Conservation (phyloP, 2,888 invertebrate genomes). For the Tethea ocularis region DNA sequence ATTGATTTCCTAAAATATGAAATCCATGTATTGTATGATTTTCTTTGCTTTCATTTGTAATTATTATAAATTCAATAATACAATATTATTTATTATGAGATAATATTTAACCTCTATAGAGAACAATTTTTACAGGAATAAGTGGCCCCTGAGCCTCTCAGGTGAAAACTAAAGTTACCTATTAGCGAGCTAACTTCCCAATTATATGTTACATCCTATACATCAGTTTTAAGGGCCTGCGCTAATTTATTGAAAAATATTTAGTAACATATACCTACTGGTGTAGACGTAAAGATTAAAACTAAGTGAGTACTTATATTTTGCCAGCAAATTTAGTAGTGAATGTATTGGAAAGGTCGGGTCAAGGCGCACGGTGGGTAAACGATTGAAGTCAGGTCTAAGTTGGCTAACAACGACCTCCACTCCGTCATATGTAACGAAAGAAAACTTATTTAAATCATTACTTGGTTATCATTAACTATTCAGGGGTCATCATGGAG, state of each 20-base stretch:
- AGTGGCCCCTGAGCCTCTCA: too few species aligned
- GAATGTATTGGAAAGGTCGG: constrained; percentile 62
- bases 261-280: neutral
- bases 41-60: too few species aligned
- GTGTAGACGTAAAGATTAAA: too few species aligned
- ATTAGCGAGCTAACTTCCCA: too few species aligned
- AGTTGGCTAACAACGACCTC: constrained; percentile 45
- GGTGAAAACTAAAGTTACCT: too few species aligned
- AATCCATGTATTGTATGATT: too few species aligned
- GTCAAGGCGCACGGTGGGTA: constrained; percentile 45
- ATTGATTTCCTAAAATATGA: too few species aligned
- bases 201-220: too few species aligned
- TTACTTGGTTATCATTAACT: constrained; percentile 28
- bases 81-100: too few species aligned
- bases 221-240: neutral
- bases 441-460: constrained; percentile 43
- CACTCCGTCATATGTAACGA: constrained; percentile 32
- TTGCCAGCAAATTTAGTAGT: constrained; percentile 24
- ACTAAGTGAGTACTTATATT: neutral
- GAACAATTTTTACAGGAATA: too few species aligned
- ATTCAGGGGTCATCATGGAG: constrained; percentile 22
- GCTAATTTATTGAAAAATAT: neutral
- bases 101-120: too few species aligned
- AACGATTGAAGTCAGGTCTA: constrained; percentile 12
- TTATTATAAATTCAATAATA: too few species aligned